Base-by-base conservation (phyloP, 2,113 vertebrate genomes). In the Anolis carolinensis region DNA sequence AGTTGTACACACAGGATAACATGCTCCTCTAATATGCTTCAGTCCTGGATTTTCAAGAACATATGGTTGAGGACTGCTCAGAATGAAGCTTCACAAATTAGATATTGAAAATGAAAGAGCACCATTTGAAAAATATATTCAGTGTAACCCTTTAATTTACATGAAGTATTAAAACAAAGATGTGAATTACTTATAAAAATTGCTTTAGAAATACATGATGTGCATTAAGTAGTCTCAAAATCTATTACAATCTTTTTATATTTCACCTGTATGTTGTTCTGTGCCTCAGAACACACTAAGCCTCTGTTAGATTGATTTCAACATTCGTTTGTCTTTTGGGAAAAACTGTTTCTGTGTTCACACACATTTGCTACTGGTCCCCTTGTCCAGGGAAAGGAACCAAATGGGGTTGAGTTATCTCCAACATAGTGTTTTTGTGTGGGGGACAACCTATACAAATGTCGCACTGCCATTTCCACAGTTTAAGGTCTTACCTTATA, bases 251-350 rank as follows among this genome's bases (percentile, higher is more conserved):
- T 4, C 30, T 48, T 48, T 4, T 44, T 48, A 55, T 88, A 88
- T 87, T 52, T 32, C 83, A 23, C 77, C 0, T n/a, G 10, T 30
- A 52, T 86, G 3, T 80, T 74, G 21, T 36, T 76, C 16, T n/a
- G 10, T 85, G 84, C 27, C 23, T 72, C 65, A 89, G 76, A 88
- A 89, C 23, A 25, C 71, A 86, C 81, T 27, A 67, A 88, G 27
- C 89, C 34, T 50, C 44, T 36, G 83, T 89, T 83, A 67, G 89
- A 81, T 63, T 52, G 67, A 62, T 92, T 67, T 23, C 75, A 94
- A 44, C 59, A 63, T 74, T 81, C 14, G 85, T 39, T 85, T 78
- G 62, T 81, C 79, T 75, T 87, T 87, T 62, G 30, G 68, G 27
- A 27, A 74, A 80, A 52, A 63, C 36, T 80, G 50, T 55, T 87